Percentiles rank a stretch among this genome's conserved stretches.
These are phyloP conservation scores for Tachystola acroxantha DNA, from an alignment of 2,888 invertebrate species.

Conservation along the genomic window DNA sequence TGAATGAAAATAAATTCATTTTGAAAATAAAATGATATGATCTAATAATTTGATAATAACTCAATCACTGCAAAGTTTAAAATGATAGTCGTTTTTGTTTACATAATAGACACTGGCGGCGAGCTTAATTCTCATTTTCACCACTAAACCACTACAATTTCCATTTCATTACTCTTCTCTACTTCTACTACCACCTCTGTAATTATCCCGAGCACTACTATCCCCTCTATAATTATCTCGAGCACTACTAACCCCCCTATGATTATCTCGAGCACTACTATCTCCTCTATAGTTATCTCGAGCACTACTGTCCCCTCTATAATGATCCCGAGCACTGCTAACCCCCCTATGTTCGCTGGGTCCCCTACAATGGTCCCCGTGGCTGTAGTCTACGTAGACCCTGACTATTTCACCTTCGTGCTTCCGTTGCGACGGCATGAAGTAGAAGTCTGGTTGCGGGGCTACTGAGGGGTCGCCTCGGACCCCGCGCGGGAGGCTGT, in stretches of 20 bases:
- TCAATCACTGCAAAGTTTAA: too few relatives aligned
- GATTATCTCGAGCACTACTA: background rate
- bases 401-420: constrained; percentile 88
- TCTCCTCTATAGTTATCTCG: too few relatives aligned
- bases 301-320: background rate
- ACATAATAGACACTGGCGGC: too few relatives aligned
- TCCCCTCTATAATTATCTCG: background rate
- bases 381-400: constrained; percentile 43
- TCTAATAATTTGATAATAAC: too few relatives aligned
- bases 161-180: background rate
- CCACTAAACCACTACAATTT: too few relatives aligned
- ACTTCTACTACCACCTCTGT: background rate
- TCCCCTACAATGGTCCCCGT: background rate
- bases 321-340: background rate
- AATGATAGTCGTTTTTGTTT: too few relatives aligned
- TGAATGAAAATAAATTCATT: too few relatives aligned
- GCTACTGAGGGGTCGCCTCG: constrained; percentile 42
- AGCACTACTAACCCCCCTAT: background rate
- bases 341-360: background rate
- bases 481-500: constrained; percentile 81
- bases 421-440: constrained; percentile 96
- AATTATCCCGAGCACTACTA: background rate
- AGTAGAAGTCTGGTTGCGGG: constrained; percentile 92
- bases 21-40: too few relatives aligned
- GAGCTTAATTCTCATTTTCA: too few relatives aligned